Evolutionary conservation across 2,797 vertebrate species (phyloP), one percentile per base, ranked within the genome.

Genomic region (Esox lucius): DNA sequence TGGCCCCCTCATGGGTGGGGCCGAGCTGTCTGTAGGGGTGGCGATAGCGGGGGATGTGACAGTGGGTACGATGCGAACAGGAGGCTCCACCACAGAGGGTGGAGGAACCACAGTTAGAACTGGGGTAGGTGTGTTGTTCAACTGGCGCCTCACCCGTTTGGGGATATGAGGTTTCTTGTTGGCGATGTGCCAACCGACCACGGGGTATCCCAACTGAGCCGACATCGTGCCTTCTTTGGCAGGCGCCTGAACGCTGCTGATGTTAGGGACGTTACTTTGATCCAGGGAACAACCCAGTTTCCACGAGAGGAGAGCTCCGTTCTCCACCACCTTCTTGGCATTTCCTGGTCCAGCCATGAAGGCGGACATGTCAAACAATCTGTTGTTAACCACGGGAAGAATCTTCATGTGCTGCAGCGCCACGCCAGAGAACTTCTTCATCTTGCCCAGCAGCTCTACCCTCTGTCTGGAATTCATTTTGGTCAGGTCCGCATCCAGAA

Each of bases 281-380:
- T 96, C 97, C 88, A 99, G 86, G 4, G 95, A 95, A 83, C 98
- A 99, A 73, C 98, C 98, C 49, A 99, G 91, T 84, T 96, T 97
- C 98, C 98, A 99, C 0, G 98, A 99, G 39, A 99, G 85, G 81
- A 99, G 91, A 33, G 96, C 98, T 39, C 98, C 98, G 0, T 98
- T 99, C 89, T 99, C 98, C 68, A 99, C 97, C 80, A 99, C 97
- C 85, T 99, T 99, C 82, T 99, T 99, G 59, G 98, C 98, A 46
- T 99, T 99, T 56, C 98, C 98, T 0, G 98, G 98, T 24, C 98
- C 98, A 2, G 98, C 98, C 98, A 99, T 98, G 84, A 99, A 99
- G 0, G 98, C 98, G 0, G 98, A 98, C 98, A 99, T 99, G 83
- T 99, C 98, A 35, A 99, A 99, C 61, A 99, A 94, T 84, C 96